Evolutionary conservation across 2,888 invertebrate species (phyloP).

Genomic region (Stramonita haemastoma): DNA sequence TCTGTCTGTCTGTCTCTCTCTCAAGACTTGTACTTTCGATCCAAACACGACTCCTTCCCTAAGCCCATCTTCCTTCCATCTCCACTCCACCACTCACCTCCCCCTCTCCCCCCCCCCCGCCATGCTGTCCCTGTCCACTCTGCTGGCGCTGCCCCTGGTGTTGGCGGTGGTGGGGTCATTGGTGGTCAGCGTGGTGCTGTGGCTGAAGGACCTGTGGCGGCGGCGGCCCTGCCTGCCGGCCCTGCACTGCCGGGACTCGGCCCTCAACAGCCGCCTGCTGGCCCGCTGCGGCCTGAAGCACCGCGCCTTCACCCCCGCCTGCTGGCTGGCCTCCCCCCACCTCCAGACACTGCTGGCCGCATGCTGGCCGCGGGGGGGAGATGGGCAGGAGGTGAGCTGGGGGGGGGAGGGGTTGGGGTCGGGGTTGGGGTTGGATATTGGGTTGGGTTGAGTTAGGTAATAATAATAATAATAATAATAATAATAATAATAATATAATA

Average conservation of each 20-base stretch:
- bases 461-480: too few relatives aligned
- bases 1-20: too few relatives aligned
- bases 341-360: constrained; percentile 67
- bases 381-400: constrained; percentile 11
- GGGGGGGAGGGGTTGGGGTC: too few relatives aligned
- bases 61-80: too few relatives aligned
- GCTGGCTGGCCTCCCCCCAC: constrained; percentile 60
- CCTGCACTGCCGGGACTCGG: constrained; percentile 67
- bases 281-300: constrained; percentile 60
- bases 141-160: constrained; percentile 46
- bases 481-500: too few relatives aligned
- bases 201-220: constrained; percentile 38
- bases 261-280: constrained; percentile 65
- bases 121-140: constrained; percentile 45
- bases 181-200: constrained; percentile 44
- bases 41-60: too few relatives aligned
- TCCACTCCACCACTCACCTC: background rate
- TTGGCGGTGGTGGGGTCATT: constrained; percentile 47
- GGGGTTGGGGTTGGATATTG: too few relatives aligned
- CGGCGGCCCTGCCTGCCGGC: constrained; percentile 52
- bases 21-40: too few relatives aligned
- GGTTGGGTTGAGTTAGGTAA: too few relatives aligned
- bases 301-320: constrained; percentile 61
- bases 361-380: constrained; percentile 44
- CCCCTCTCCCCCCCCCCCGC: background rate